Conservation (phyloP, 2,888 invertebrate genomes). For the Tetramorium bicarinatum region DNA sequence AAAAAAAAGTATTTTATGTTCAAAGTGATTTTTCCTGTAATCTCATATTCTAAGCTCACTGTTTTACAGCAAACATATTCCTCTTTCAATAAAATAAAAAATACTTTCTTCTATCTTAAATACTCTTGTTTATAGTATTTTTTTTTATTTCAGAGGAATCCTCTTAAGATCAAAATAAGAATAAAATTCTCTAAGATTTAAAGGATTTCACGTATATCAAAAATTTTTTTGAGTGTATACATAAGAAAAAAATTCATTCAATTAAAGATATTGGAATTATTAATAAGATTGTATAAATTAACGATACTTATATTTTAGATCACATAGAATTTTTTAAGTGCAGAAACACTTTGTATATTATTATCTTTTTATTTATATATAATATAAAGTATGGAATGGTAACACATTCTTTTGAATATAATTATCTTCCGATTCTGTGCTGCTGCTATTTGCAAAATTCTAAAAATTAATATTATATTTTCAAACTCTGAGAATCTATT, state of each 20-base stretch:
- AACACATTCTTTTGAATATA: not conserved
- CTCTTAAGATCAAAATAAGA: no score
- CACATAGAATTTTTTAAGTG: not conserved
- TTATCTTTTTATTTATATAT: not conserved
- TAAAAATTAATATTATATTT: not conserved
- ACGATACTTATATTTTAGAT: not conserved
- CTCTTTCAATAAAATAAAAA: no score
- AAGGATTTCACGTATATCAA: no score
- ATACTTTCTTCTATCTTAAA: no score
- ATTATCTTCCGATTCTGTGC: not conserved
- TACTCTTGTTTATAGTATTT: no score
- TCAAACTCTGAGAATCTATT: not conserved
- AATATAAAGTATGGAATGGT: not conserved
- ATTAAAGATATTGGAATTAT: not conserved
- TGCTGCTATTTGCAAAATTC: not conserved
- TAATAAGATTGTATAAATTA: constrained; percentile 3
- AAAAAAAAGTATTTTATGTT: no score
- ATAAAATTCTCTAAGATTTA: no score
- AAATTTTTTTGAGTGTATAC: no score
- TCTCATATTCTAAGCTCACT: no score
- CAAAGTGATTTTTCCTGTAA: no score
- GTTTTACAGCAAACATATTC: no score
- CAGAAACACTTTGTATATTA: not conserved
- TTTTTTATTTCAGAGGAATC: no score
- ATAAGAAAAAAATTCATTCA: not conserved